Percentiles rank a stretch among this genome's conserved stretches.
These are phyloP conservation scores for Cosmopolites sordidus DNA, from an alignment of 2,888 invertebrate species.

Conservation along the genomic window DNA sequence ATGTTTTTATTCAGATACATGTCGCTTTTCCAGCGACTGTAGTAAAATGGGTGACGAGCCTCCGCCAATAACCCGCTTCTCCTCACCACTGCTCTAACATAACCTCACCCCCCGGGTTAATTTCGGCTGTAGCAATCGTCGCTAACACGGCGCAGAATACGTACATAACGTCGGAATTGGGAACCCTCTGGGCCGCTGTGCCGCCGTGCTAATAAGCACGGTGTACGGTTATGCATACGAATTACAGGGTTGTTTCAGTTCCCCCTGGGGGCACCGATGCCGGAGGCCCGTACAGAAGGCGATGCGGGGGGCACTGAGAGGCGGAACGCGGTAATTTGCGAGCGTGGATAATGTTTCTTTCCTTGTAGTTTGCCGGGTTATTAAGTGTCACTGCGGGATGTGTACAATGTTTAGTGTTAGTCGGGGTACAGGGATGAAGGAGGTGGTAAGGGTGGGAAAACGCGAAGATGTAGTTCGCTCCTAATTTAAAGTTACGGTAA, in stretches of 20 bases:
- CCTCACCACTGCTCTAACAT: background rate
- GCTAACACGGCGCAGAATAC: background rate
- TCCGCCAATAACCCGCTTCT: too few relatives aligned
- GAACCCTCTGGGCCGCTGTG: background rate
- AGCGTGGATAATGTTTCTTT: conserved; percentile 1
- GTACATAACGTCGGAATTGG: background rate
- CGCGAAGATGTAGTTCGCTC: too few relatives aligned
- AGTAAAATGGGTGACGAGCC: too few relatives aligned
- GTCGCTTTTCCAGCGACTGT: too few relatives aligned
- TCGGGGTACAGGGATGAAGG: background rate
- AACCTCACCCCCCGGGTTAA: background rate
- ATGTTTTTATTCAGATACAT: too few relatives aligned
- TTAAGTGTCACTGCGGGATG: conserved; percentile 1
- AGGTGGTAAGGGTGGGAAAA: background rate
- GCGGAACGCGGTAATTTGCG: background rate
- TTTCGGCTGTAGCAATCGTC: conserved; percentile 2
- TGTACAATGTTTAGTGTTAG: background rate
- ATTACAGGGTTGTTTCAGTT: conserved; percentile 22
- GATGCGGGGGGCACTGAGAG: background rate
- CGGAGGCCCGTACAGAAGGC: background rate
- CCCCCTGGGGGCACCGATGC: background rate
- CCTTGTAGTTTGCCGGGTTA: background rate
- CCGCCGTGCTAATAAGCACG: conserved; percentile 23
- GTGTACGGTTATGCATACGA: conserved; percentile 26
- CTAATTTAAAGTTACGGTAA: too few relatives aligned